Percentiles rank a stretch among this genome's conserved stretches.
Conservation (phyloP, 2,888 invertebrate species). For the Leucophenga maculata region DNA sequence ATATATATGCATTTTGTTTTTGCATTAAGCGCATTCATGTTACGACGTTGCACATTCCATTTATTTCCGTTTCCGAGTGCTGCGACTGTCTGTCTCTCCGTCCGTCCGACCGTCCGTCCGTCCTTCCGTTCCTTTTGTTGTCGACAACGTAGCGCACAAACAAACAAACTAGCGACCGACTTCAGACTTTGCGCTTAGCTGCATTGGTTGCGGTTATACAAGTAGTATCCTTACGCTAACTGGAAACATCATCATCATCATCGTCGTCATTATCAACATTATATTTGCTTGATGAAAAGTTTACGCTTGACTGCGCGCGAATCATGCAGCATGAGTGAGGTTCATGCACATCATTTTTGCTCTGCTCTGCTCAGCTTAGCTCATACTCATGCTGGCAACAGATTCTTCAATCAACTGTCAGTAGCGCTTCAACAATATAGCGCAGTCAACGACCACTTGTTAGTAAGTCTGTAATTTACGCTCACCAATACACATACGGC, state of each 20-base stretch:
- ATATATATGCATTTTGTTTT: background rate
- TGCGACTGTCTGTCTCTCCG: conserved; percentile 36
- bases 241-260: conserved; percentile 7
- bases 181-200: conserved; percentile 48
- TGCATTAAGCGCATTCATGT: background rate
- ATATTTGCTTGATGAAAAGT: background rate
- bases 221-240: background rate
- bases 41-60: conserved; percentile 45
- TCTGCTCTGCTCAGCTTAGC: no score
- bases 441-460: conserved; percentile 67
- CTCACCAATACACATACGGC: conserved; percentile 41
- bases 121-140: conserved; percentile 41
- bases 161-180: no score
- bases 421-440: background rate
- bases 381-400: conserved; percentile 40
- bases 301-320: conserved; percentile 2
- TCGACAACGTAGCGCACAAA: background rate
- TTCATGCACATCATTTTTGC: no score
- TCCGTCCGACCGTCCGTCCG: background rate
- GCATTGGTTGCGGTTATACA: conserved; percentile 29
- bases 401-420: background rate
- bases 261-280: conserved; percentile 27
- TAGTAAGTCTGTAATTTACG: conserved; percentile 65
- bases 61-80: conserved; percentile 66
- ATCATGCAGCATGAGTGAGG: conserved; percentile 25